Base-by-base conservation (phyloP, 2,797 vertebrate species). In the Sebastes hopkinsi region DNA sequence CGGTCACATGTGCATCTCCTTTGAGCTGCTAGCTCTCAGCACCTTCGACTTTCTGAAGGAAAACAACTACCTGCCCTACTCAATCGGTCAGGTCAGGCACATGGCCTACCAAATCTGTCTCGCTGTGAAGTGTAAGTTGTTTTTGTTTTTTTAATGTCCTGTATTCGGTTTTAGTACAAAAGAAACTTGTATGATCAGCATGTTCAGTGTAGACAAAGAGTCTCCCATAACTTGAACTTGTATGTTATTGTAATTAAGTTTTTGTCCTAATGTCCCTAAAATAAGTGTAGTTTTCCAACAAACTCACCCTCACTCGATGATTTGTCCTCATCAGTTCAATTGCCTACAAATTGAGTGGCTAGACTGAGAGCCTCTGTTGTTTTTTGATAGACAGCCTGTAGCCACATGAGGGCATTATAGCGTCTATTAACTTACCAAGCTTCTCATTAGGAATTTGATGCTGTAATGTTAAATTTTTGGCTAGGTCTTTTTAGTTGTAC, bases 1-100 rank as follows among this genome's bases (percentile, higher is more conserved):
- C 0, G 99, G 99, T 78, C 99, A 99, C 95, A 99, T 99, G 97
- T 99, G 98, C 84, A 96, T 99, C 92, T 99, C 98, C 83, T 99
- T 99, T 46, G 98, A 99, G 91, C 96, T 99, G 67, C 95, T 99
- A 50, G 98, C 98, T 36, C 97, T 99, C 89, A 99, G 99, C 96
- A 99, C 99, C 75, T 99, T 99, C 3, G 98, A 99, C 92, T 99
- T 99, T 91, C 95, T 99, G 72, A 99, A 99, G 92, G 99, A 99
- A 89, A 99, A 99, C 96, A 99, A 98, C 95, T 99, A 99, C 91
- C 95, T 98, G 89, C 97, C 99, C 55, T 99, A 99, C 86, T 98
- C 98, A 11, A 97, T 99, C 79, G 95, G 96, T 91, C 98, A 99
- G 88, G 98, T 99, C 88, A 95, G 98, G 87, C 97, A 99, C 93